Evolutionary conservation across 2,888 invertebrate species (phyloP), one percentile per base, ranked within the genome.

Genomic region (Archaeoteleia sp.): DNA sequence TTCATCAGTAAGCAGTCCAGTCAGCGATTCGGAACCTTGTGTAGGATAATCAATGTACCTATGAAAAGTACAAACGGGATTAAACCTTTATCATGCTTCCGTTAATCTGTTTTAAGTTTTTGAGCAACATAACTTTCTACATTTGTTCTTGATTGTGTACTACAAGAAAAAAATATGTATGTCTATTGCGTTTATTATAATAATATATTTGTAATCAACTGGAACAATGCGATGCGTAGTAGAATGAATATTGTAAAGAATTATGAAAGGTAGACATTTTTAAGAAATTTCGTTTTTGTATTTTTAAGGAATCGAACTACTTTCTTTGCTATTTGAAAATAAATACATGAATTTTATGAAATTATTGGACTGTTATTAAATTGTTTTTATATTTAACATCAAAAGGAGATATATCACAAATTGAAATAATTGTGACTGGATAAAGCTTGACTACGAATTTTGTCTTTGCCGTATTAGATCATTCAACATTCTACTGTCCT

Each of bases 31-130:
- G n/a, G 37, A 45, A 53, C 6, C 10, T 61, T 55, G n/a, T 39
- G 29, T 55, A 49, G 45, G 37, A 39, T 39, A 42, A 29, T 46
- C 29, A 43, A 10, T 32, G 30, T 57, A 45, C 37, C 51, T 55
- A 55, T 55, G 15, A 46, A 58, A 46, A 60, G 58, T 66, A 66
- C 65, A 46, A 66, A 66, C n/a, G 46, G 53, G 40, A 54, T 57
- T 65, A 51, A 58, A 13, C 12, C 7, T 62, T 15, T n/a, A 29
- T 55, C 9, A 49, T 42, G 43, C 49, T 55, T 42, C 42, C 7
- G 35, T 53, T 48, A 37, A 62, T 29, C 25, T 37, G 13, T 39
- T 39, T 54, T 30, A 15, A 25, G 32, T 40, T 55, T 55, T 42
- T 3, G 29, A 40, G 40, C 25, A 51, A 51, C 8, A 12, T 51